Base-by-base conservation (phyloP, 2,797 vertebrate species). In the Mus spretus region DNA sequence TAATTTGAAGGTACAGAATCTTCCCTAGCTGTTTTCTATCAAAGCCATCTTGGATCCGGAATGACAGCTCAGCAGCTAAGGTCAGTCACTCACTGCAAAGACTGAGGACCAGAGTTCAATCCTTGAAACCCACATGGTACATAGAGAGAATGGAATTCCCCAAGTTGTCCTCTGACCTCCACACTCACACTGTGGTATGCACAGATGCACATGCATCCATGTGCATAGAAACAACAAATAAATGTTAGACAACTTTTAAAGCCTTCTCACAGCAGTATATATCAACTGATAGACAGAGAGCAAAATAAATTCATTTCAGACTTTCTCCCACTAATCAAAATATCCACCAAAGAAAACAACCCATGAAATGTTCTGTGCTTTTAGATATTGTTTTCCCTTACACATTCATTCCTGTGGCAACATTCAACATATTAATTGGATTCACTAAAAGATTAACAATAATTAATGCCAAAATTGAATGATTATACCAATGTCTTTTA, bases 231-330 rank as follows among this genome's bases (percentile, higher is more conserved):
- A 72, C 65, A 72, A 28, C 20, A 72, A 26, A 50, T 15, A 53
- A 85, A 85, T 26, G 3, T 67, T 15, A 86, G 9, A n/a, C 31
- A n/a, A 26, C 7, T 53, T 53, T 53, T 70, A 86, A 86, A 17
- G 31, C 22, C 22, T 72, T 50, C 44, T 93, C 91, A 78, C 6
- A 50, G 63, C 91, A 96, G 0, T 3, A 6, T 37, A 84, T 92
- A 61, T 95, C 95, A 97, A 92, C 57, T 83, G 91, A 0, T 9
- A 19, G 19, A 0, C 11, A 19, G 19, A 0, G 1, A 72, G 4
- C 15, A 70, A 90, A 81, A 82, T 37, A 82, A 96, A 93, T 50
- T 96, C 59, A 97, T 91, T 90, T 97, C 93, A 95, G 47, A 74
- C 34, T 88, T 89, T 96, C 47, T 75, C 67, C 10, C 37, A 91